Evolutionary conservation across 2,797 vertebrate species (phyloP), one percentile per base, ranked within the genome.

Genomic region (Halcyon badia): DNA sequence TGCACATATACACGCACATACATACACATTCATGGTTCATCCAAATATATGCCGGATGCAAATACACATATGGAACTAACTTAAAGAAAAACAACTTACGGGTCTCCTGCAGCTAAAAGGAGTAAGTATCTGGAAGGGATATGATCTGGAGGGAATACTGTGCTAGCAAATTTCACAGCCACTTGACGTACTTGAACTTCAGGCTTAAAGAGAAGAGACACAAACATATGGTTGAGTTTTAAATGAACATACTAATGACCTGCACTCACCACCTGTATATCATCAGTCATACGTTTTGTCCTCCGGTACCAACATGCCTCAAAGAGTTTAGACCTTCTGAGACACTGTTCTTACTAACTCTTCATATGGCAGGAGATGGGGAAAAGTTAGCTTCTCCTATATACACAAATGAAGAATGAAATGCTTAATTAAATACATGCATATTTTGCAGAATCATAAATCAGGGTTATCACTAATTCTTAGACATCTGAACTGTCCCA

Each of bases 111-210:
- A 89, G 99, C 99, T 92, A 99, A 97, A 7, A 99, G 97, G 37
- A 99, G 98, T 89, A 99, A 98, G 88, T 99, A 99, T 99, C 99
- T 99, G 94, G 99, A 99, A 91, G 99, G 99, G 83, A 99, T 99
- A 64, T 99, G 99, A 97, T 99, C 99, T 11, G 99, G 97, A 89
- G 98, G 99, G 95, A 99, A 99, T 91, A 99, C 99, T 1, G 98
- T 99, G 96, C 99, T 99, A 95, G 99, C 99, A 96, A 99, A 99
- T 96, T 99, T 99, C 98, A 99, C 99, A 60, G 99, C 99, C 95
- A 99, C 99, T 95, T 99, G 99, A 30, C 99, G 99, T 89, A 99
- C 99, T 97, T 99, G 99, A 84, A 99, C 99, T 98, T 99, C 99
- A 52, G 99, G 99, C 99, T 99, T 93, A 51, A 86, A 94, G 68